These are phyloP conservation scores for Drosophila watanabei DNA, from an alignment of 1,140 invertebrate species.

Conservation along the genomic window DNA sequence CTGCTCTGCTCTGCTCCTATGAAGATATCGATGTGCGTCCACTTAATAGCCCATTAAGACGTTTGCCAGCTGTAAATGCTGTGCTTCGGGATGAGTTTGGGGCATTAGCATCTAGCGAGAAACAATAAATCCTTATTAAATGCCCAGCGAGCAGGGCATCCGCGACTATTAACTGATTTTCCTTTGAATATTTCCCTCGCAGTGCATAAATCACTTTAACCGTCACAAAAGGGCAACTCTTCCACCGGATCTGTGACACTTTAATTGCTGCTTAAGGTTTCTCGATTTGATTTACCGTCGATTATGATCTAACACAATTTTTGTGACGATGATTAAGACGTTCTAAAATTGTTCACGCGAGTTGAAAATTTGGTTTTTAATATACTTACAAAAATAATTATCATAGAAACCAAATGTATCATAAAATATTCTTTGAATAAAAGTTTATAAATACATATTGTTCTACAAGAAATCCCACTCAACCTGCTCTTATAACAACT, in stretches of 20 bases:
- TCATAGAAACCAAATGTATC: background rate
- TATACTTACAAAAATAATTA: background rate
- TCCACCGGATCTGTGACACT: constrained; percentile 65
- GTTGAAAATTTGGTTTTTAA: background rate
- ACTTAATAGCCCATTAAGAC: constrained; percentile 82
- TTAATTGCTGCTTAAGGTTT: constrained; percentile 74
- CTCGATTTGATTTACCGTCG: constrained; percentile 73
- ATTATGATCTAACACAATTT: constrained; percentile 40
- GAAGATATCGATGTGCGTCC: constrained; percentile 60
- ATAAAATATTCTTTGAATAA: background rate
- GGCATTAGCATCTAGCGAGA: constrained; percentile 68
- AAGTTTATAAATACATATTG: too few species aligned
- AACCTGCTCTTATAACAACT: background rate
- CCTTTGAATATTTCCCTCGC: constrained; percentile 64
- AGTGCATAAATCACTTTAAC: constrained; percentile 78
- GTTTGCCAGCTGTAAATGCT: constrained; percentile 75
- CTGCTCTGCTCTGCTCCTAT: constrained; percentile 17
- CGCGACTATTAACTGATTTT: constrained; percentile 77
- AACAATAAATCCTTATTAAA: constrained; percentile 84
- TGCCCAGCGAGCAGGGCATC: constrained; percentile 58
- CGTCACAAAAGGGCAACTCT: constrained; percentile 40
- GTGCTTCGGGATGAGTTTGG: constrained; percentile 21
- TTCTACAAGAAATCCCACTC: background rate
- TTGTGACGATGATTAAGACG: background rate
- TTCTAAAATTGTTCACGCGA: constrained; percentile 4